Conservation (phyloP, 2,113 vertebrate genomes). For the Sula dactylatra region DNA sequence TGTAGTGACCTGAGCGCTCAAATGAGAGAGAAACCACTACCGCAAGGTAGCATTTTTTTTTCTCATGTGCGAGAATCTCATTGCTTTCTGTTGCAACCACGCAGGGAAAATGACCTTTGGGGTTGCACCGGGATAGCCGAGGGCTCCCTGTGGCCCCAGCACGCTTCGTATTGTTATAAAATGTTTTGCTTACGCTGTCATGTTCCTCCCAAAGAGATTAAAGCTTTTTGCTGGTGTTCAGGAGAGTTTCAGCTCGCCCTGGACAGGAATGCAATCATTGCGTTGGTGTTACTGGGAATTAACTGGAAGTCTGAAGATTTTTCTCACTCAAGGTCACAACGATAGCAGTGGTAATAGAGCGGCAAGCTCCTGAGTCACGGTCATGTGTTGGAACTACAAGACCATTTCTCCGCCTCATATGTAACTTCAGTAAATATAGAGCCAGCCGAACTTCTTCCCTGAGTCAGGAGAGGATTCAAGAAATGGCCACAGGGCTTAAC, state of each 20-base stretch:
- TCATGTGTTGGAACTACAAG: neutral
- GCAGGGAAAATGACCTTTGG: neutral
- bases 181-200: neutral
- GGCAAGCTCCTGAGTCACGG: slow-evolving; percentile 5
- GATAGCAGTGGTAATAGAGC: neutral
- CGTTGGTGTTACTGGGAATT: neutral
- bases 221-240: neutral
- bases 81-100: neutral
- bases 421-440: slow-evolving; percentile 15
- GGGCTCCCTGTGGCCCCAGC: neutral
- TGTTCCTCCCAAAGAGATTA: neutral
- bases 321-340: neutral
- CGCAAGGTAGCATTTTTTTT: neutral
- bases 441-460: neutral
- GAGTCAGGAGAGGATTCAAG: neutral
- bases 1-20: neutral
- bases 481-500: neutral
- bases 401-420: neutral
- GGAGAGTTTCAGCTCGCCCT: neutral
- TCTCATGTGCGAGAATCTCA: fast-evolving
- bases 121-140: neutral
- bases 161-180: fast-evolving
- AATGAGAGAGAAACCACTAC: fast-evolving
- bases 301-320: neutral
- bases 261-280: fast-evolving